Percentiles rank a stretch among this genome's conserved stretches.
These are phyloP conservation scores for Aspidiotus destructor DNA, from an alignment of 2,888 invertebrate species.

Conservation along the genomic window DNA sequence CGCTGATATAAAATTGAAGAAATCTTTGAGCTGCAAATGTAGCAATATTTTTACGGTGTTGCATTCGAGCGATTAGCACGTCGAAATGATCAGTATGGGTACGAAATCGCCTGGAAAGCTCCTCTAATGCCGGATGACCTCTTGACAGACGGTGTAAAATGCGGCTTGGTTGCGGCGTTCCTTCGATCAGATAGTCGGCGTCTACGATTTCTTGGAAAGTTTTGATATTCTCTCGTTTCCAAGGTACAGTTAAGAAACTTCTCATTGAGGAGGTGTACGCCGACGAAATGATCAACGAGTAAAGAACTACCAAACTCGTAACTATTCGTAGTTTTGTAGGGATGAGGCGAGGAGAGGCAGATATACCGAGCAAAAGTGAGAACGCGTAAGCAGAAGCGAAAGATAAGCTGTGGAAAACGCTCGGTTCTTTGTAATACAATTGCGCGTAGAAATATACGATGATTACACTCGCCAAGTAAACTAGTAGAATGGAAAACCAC, in stretches of 20 bases:
- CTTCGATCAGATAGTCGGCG: slow-evolving; percentile 12
- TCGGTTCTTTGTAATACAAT: not conserved
- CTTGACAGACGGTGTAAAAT: slow-evolving; percentile 29
- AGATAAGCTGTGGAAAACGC: slow-evolving; percentile 9
- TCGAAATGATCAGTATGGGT: slow-evolving; percentile 23
- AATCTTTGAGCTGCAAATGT: slow-evolving; percentile 33
- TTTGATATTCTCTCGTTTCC: slow-evolving; percentile 30
- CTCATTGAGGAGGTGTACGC: slow-evolving; percentile 29
- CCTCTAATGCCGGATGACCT: slow-evolving; percentile 5
- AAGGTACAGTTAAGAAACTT: slow-evolving; percentile 34
- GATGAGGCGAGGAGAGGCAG: slow-evolving; percentile 2
- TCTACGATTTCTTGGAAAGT: slow-evolving; percentile 22
- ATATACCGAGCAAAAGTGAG: slow-evolving; percentile 10
- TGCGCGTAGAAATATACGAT: not conserved
- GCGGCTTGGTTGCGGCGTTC: slow-evolving; percentile 26
- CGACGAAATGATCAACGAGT: slow-evolving; percentile 17
- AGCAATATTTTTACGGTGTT: slow-evolving; percentile 13
- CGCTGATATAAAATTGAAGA: slow-evolving; percentile 27
- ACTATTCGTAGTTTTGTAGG: not conserved
- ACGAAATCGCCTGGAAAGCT: slow-evolving; percentile 12
- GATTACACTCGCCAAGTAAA: not conserved
- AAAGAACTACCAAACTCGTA: slow-evolving; percentile 3
- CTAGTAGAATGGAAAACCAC: slow-evolving; percentile 18
- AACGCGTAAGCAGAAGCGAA: slow-evolving; percentile 11
- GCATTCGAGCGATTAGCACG: slow-evolving; percentile 13